Evolutionary conservation across 1,140 invertebrate species (phyloP).

Genomic region (Pomacea maculata): DNA sequence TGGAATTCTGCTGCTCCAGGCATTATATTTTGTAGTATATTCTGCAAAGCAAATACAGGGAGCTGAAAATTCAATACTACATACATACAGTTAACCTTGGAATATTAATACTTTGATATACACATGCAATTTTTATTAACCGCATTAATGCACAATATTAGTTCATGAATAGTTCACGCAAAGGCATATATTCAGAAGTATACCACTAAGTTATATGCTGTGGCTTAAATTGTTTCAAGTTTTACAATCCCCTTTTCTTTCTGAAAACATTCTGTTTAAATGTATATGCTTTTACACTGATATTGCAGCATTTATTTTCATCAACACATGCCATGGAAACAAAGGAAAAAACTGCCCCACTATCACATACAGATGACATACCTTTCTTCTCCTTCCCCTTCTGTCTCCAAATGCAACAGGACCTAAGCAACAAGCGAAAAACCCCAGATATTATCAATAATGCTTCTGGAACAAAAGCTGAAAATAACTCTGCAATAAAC

Average conservation of each 20-base stretch:
- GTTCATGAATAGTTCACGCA: background rate
- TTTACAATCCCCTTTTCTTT: no score
- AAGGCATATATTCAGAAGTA: no score
- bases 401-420: conserved; percentile 7
- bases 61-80: background rate
- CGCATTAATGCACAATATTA: background rate
- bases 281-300: background rate
- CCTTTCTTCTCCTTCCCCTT: conserved; percentile 10
- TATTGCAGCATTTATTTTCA: background rate
- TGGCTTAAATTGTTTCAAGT: no score
- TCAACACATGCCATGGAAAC: background rate
- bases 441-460: no score
- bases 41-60: background rate
- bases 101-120: background rate
- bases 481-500: background rate
- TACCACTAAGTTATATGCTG: no score
- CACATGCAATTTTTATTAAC: no score
- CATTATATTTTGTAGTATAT: background rate
- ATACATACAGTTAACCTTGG: background rate
- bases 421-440: background rate
- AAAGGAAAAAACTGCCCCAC: background rate
- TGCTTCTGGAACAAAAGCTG: background rate
- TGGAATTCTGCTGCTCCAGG: conserved; percentile 16
- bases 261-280: no score
- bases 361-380: background rate